Base-by-base conservation (phyloP, 1,140 invertebrate species). In the Papilio dardanus region DNA sequence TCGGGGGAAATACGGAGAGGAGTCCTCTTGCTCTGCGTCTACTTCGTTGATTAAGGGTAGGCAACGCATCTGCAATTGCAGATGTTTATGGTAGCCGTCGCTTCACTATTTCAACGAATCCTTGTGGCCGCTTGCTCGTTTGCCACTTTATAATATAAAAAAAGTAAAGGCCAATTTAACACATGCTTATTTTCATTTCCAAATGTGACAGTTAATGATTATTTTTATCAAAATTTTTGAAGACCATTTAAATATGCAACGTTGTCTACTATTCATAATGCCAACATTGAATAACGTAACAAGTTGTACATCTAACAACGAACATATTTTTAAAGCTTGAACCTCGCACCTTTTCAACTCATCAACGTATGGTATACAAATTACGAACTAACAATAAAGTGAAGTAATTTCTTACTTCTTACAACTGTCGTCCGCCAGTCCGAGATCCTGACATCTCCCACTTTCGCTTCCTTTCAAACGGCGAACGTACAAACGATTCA, bases 341-440 rank as follows among this genome's bases (percentile, higher is more conserved):
- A 24, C 19, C 19, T 42, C 67, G 67, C 24, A 62, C 35, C 35
- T 73, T 54, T 73, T 73, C 71, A 73, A 73, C 30, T 33, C 71
- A 33, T 76, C 67, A 71, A 76, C 75, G 33, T 40, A 19, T 54
- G 42, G 46, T 54, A 35, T 58, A 73, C 75, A 69, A 62, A 71
- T 54, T 76, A 71, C 40, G 21, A 69, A 71, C 62, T 71, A 30
- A 66, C 69, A 76, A 73, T 76, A 71, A 78, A 46, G 30, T 77
- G 68, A 77, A 73, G 71, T 73, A 50, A 73, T 73, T 50, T 73
- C 21, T n/a, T 30, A 21, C 8, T 50, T 33, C 46, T 54, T 40
- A 42, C 40, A 42, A 73, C 71, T 73, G 28, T 58, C 71, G n/a
- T 4, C 35, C n/a, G 46, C 30, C 19, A 33, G 6, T 69, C 67